Evolutionary conservation across 2,888 invertebrate species (phyloP).

Genomic region (Catonia carolina): DNA sequence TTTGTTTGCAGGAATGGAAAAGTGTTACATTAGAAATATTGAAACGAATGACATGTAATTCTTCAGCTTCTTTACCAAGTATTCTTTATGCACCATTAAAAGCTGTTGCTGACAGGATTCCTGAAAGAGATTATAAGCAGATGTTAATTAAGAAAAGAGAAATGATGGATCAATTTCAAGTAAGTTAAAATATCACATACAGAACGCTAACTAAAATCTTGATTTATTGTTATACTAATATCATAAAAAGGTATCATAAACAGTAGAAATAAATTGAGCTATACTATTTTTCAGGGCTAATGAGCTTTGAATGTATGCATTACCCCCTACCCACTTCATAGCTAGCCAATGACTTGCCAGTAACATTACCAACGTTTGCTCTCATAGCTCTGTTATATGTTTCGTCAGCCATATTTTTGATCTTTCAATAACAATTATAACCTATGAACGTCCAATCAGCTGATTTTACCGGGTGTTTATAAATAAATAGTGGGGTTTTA

Average conservation of each 20-base stretch:
- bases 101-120: conserved; percentile 51
- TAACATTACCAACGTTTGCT: too few species aligned
- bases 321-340: too few species aligned
- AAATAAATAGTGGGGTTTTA: too few species aligned
- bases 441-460: too few species aligned
- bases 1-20: conserved; percentile 45
- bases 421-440: too few species aligned
- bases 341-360: too few species aligned
- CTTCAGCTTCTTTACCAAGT: conserved; percentile 59
- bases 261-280: neutral
- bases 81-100: conserved; percentile 56
- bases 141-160: conserved; percentile 49
- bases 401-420: too few species aligned
- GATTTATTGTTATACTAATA: neutral
- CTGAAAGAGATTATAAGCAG: conserved; percentile 50
- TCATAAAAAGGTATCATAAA: neutral
- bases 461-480: too few species aligned
- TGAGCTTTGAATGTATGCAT: too few species aligned
- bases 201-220: neutral
- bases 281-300: too few species aligned
- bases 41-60: conserved; percentile 55
- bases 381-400: too few species aligned
- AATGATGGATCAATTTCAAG: conserved; percentile 55
- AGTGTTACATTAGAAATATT: conserved; percentile 58
- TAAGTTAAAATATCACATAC: conserved; percentile 36